Percentiles rank a stretch among this genome's conserved stretches.
Conservation (phyloP, 2,797 vertebrate species). For the Spinus pinus region DNA sequence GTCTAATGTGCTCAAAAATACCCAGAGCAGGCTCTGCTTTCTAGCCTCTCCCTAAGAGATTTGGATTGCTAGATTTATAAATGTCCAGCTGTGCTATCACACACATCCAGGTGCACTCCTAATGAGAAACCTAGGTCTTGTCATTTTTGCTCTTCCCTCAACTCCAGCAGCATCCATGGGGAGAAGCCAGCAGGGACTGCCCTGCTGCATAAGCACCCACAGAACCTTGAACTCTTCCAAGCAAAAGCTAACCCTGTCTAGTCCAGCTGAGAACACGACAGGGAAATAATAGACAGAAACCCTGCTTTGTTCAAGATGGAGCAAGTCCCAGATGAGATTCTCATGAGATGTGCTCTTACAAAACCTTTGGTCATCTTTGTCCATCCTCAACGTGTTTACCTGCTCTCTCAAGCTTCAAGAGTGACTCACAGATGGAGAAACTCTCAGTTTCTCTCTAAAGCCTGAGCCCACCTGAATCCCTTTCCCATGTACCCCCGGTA, state of each 20-base stretch:
- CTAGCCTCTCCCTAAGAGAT: not conserved
- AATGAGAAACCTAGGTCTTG: not conserved
- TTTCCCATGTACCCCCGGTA: rapidly evolving
- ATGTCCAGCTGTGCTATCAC: not conserved
- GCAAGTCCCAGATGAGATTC: not conserved
- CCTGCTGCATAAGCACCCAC: not conserved
- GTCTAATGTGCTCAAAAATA: not conserved
- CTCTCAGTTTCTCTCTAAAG: not conserved
- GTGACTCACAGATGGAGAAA: not conserved
- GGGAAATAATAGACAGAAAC: not conserved
- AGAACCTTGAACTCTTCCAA: not conserved
- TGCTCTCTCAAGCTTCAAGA: not conserved
- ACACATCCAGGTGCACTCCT: not conserved
- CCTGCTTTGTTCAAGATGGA: not conserved
- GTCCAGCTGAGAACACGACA: not conserved
- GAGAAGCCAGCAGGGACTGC: not conserved
- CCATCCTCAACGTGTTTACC: not conserved
- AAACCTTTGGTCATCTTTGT: not conserved
- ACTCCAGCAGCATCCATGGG: not conserved
- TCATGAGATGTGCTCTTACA: rapidly evolving
- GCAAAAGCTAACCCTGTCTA: not conserved
- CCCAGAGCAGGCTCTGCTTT: not conserved
- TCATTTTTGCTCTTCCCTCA: not conserved
- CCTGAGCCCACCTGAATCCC: not conserved
- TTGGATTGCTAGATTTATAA: not conserved